Evolutionary conservation across 2,113 vertebrate genomes (phyloP), one percentile per base, ranked within the genome.

Genomic region (Oreocharis arfaki): DNA sequence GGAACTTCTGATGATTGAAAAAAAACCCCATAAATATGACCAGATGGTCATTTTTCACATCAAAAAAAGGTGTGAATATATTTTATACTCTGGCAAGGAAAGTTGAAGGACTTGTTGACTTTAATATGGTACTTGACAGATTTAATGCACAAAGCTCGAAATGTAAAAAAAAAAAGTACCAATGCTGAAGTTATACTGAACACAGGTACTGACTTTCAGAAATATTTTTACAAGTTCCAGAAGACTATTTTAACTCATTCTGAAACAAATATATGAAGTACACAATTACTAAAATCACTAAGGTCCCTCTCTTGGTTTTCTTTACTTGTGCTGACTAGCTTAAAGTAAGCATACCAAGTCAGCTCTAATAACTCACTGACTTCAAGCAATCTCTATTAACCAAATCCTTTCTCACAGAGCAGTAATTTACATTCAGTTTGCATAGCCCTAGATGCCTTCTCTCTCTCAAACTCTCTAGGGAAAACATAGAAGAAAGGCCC

Each of bases 391-490:
- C 53, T 79, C 89, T 74, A 57, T 95, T 94, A 96, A 92, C 69
- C 60, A 90, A 95, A 89, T 78, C 83, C 88, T 84, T 90, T 93
- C 95, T 89, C 71, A 61, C 78, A 80, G 69, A 87, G 32, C 56
- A 84, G 73, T 84, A 64, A 78, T 95, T 96, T 94, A 80, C 78
- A 95, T 87, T 89, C 85, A 74, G 61, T 71, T 90, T 94, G 89
- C 87, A 59, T 52, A 95, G 95, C 32, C 77, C 67, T 68, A 53
- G 39, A 87, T 89, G 89, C 85, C 35, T 96, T 94, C 74, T 92
- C 47, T 89, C 74, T 88, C 86, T 89, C 60, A 53, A 71, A 53
- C 41, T 89, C 75, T 70, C 90, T 19, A 80, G 84, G 71, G 73
- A 82, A 85, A 92, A 79, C 53, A 92, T 9, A 84, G 90, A 84